Evolutionary conservation across 2,888 invertebrate genomes (phyloP), one percentile per base, ranked within the genome.

Genomic region (Malthinus seriepunctatus): DNA sequence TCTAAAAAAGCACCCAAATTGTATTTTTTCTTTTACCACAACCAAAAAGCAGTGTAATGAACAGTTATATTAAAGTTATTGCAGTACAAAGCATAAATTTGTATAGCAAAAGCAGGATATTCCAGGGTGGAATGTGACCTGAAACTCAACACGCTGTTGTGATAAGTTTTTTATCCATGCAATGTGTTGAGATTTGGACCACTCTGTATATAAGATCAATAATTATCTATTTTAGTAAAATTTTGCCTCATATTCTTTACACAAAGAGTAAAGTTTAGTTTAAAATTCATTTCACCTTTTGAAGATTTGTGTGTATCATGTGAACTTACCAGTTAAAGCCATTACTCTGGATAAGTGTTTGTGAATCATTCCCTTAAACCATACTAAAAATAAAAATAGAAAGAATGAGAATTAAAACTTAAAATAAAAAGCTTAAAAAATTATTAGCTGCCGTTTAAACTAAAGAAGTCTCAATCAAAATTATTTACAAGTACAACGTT

Each of bases 331-430:
- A 23, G 23, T 23, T 3, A 23, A 3, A 5, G 5, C 5, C 23
- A 5, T 23, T 23, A 23, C 23, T 23, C 5, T 23, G 23, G 23
- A 23, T 23, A 23, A 23, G 23, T 23, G 23, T 46, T 52, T 54
- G 54, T 59, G 50, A 15, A 14, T 33, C 45, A 39, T 50, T 59
- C 50, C 65, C 71, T 68, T 73, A 72, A 62, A 71, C 70, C 69
- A 67, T 14, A 65, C 71, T 73, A 73, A 51, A 71, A 72, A 63
- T 69, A 65, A 71, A 66, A 52, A 56, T 55, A 59, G 50, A 62
- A 51, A 23, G 23, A 42, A 39, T 14, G 23, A 8, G 15, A 35
- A 14, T 12, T 38, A 14, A 14, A 42, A 7, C 6, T 15, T 42
- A 9, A 15, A 38, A 38, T 37, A 12, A n/a, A 23, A 42, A 42